Evolutionary conservation across 35 echinoderm and acorn worm genomes (phyloP).

Genomic region (Acanthaster planci): DNA sequence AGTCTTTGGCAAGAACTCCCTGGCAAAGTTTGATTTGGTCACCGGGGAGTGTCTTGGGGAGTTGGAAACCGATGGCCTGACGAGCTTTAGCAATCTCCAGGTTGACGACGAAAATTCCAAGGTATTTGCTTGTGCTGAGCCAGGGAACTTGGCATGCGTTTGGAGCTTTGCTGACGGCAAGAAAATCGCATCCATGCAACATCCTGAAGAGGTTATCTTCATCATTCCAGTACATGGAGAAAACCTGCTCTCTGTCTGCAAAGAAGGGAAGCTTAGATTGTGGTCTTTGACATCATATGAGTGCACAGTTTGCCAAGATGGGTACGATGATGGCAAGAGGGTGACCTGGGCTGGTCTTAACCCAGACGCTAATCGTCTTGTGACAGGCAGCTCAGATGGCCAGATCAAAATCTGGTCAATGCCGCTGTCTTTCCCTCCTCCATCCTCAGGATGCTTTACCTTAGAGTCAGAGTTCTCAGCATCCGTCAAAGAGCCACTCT

Average conservation of each 20-base stretch:
- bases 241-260: slow-evolving; percentile 40
- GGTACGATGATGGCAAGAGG: neutral
- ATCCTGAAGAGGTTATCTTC: slow-evolving; percentile 10
- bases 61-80: slow-evolving; percentile 40
- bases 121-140: slow-evolving; percentile 34
- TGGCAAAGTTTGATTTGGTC: slow-evolving; percentile 53
- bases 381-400: slow-evolving; percentile 46
- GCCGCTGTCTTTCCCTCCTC: neutral
- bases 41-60: slow-evolving; percentile 54
- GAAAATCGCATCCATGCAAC: slow-evolving; percentile 27
- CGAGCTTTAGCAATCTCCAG: slow-evolving; percentile 37
- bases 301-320: slow-evolving; percentile 19
- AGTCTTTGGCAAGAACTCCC: slow-evolving; percentile 44
- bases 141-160: slow-evolving; percentile 38
- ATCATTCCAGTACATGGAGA: neutral
- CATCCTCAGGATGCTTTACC: neutral
- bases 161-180: slow-evolving; percentile 49
- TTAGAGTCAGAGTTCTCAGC: neutral
- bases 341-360: neutral
- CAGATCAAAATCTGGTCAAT: slow-evolving; percentile 34
- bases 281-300: slow-evolving; percentile 50
- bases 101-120: neutral
- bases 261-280: slow-evolving; percentile 45
- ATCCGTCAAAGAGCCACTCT: slow-evolving; percentile 27
- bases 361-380: neutral